Percentiles rank a stretch among this genome's conserved stretches.
Conservation (phyloP, 1,140 invertebrate species). For the Drosophila eugracilis region DNA sequence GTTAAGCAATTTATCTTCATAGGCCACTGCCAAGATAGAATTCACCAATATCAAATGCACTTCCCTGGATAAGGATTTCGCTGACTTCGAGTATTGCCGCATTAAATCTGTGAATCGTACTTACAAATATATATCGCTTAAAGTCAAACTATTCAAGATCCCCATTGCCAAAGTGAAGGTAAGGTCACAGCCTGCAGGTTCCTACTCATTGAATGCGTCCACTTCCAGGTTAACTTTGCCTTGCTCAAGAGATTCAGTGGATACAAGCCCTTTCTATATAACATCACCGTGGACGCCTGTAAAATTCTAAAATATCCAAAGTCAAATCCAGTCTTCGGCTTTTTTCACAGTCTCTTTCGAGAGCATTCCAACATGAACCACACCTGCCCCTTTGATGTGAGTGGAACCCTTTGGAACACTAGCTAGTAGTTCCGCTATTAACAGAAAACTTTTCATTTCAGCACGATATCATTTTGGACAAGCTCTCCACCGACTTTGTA, state of each 20-base stretch:
- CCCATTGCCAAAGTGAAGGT: constrained; percentile 18
- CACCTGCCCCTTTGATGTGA: constrained; percentile 17
- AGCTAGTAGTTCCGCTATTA: background rate
- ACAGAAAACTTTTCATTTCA: background rate
- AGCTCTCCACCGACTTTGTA: background rate
- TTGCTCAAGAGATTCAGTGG: constrained; percentile 12
- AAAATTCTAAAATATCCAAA: constrained; percentile 9
- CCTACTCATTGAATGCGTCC: background rate
- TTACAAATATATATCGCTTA: constrained; percentile 30
- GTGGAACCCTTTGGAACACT: too few relatives aligned
- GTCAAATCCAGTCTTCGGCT: constrained; percentile 1
- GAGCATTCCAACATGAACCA: constrained; percentile 25
- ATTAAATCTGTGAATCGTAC: constrained; percentile 35
- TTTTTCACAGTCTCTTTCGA: background rate
- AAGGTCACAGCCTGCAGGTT: too few relatives aligned
- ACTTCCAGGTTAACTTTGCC: constrained; percentile 10
- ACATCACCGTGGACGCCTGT: constrained; percentile 25
- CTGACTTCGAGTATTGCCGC: constrained; percentile 29
- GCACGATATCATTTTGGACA: constrained; percentile 21
- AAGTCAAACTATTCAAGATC: constrained; percentile 1
- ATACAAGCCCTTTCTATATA: constrained; percentile 38
- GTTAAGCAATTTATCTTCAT: background rate
- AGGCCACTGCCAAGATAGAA: constrained; percentile 4
- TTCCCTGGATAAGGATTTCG: constrained; percentile 18
- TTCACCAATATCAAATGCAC: constrained; percentile 43